Conservation (phyloP, 1,140 invertebrate species). For the Drosophila nigromelanica region DNA sequence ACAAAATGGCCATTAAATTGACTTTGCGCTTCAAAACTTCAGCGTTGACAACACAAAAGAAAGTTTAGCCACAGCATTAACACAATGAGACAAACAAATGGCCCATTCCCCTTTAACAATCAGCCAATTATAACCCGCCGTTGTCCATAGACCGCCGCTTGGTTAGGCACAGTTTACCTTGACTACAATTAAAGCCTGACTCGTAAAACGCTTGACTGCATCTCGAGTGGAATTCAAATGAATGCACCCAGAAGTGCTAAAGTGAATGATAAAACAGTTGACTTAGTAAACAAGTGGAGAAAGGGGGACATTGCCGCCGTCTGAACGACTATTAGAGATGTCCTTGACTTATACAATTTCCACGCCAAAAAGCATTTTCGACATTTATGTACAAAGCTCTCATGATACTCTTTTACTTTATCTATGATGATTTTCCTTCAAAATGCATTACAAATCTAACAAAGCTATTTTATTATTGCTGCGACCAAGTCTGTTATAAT, state of each 20-base stretch:
- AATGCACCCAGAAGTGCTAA: conserved; percentile 3
- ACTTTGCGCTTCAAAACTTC: conserved; percentile 30
- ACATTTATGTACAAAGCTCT: too few relatives aligned
- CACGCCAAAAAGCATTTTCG: too few relatives aligned
- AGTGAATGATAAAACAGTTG: conserved; percentile 3
- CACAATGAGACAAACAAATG: conserved; percentile 11
- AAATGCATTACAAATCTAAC: too few relatives aligned
- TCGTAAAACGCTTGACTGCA: conserved; percentile 16
- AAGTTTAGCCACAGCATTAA: conserved; percentile 19
- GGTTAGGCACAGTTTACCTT: conserved; percentile 12
- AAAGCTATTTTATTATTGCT: too few relatives aligned
- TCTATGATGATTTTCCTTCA: too few relatives aligned
- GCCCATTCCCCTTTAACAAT: conserved; percentile 9
- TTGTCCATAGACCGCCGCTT: not conserved
- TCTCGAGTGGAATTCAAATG: conserved; percentile 11
- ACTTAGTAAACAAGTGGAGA: conserved; percentile 3
- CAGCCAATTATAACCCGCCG: conserved; percentile 2
- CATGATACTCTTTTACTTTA: too few relatives aligned
- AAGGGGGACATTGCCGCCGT: too few relatives aligned
- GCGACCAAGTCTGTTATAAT: too few relatives aligned
- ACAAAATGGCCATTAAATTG: conserved; percentile 33
- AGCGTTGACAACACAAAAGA: conserved; percentile 35
- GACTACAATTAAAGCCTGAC: conserved; percentile 1
- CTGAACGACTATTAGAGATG: not conserved
- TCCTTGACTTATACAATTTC: not conserved